phyloP scores from a whole-genome alignment of 2,797 vertebrate species.

The Danio tinwini region DNA sequence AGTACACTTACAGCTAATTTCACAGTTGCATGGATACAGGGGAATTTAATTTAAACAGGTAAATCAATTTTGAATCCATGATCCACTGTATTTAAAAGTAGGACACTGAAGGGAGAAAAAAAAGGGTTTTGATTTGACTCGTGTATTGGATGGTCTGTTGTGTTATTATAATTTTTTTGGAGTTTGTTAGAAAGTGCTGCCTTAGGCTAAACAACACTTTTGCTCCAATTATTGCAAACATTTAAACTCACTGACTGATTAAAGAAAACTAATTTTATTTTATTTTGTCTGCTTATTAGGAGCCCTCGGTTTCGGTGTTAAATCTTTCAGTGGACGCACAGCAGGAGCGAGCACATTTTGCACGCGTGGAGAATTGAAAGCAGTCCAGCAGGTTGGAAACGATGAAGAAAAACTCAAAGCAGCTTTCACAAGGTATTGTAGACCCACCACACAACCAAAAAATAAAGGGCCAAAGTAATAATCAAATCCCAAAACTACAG shows the following conservation, averaged over 20 bases:
- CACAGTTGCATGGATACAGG: slow-evolving; percentile 76
- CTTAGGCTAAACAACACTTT: slow-evolving; percentile 16
- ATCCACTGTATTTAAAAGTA: slow-evolving; percentile 67
- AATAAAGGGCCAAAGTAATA: neutral
- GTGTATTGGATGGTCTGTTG: neutral
- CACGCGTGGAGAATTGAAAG: neutral
- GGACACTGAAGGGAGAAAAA: slow-evolving; percentile 50
- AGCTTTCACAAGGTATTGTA: neutral
- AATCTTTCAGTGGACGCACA: neutral
- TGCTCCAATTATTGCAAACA: neutral
- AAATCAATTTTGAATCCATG: slow-evolving; percentile 64
- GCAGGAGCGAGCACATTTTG: too few species aligned
- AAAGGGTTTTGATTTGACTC: slow-evolving; percentile 4
- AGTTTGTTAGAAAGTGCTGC: neutral
- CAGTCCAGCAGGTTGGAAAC: neutral
- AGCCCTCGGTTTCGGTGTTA: neutral
- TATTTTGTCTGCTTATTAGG: neutral
- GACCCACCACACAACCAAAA: neutral
- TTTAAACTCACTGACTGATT: neutral
- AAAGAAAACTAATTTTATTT: neutral
- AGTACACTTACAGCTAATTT: slow-evolving; percentile 75
- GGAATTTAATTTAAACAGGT: slow-evolving; percentile 74
- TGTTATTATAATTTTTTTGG: slow-evolving; percentile 3
- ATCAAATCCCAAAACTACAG: neutral
- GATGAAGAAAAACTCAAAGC: neutral